These are phyloP conservation scores for Lithophane semibrunnea DNA, from an alignment of 2,888 invertebrate genomes.

Conservation along the genomic window DNA sequence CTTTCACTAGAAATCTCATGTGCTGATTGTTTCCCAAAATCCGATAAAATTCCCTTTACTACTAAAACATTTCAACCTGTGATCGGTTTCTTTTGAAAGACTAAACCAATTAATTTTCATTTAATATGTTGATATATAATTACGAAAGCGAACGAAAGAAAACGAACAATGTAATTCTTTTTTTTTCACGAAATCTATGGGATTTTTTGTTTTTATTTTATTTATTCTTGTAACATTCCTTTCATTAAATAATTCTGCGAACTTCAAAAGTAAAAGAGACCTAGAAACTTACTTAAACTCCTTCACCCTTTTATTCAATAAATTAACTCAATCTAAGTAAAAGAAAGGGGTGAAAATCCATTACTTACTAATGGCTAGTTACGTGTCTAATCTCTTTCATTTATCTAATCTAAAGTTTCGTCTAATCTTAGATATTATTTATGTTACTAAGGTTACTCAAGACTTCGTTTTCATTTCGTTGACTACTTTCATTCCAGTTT, in stretches of 20 bases:
- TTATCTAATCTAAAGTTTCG: constrained; percentile 56
- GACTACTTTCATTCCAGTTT: constrained; percentile 17
- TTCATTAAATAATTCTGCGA: constrained; percentile 5
- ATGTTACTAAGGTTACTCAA: constrained; percentile 18
- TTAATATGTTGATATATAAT: too few species aligned
- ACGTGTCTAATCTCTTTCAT: constrained; percentile 55
- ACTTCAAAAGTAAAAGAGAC: constrained; percentile 10
- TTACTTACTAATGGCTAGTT: constrained; percentile 49
- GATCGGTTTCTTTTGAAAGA: too few species aligned
- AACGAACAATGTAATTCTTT: too few species aligned
- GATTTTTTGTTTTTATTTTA: too few species aligned
- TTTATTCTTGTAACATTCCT: not conserved
- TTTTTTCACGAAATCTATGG: too few species aligned
- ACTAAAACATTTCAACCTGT: not conserved
- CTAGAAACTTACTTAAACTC: constrained; percentile 9
- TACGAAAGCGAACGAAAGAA: not conserved
- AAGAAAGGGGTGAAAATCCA: constrained; percentile 55
- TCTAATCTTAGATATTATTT: constrained; percentile 52
- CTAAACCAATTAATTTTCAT: too few species aligned
- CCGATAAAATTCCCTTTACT: not conserved
- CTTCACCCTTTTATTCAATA: constrained; percentile 44
- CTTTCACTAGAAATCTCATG: not conserved
- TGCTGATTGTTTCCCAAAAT: not conserved
- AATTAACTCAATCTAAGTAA: constrained; percentile 47
- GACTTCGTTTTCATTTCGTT: constrained; percentile 14